phyloP scores from a whole-genome alignment of 2,888 invertebrate species.

The Drosophila borealis region DNA sequence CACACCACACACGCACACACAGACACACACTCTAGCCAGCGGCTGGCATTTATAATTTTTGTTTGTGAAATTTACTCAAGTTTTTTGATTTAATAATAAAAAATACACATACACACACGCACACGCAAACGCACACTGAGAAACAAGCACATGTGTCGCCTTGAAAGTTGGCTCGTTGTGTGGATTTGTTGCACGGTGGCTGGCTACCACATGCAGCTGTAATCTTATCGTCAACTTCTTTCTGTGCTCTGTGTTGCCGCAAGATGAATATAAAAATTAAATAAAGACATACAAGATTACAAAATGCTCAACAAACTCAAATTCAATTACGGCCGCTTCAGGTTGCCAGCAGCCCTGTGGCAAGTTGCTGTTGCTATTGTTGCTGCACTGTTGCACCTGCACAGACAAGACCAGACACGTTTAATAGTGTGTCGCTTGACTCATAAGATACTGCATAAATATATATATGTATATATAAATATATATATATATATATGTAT shows the following conservation, averaged over 20 bases:
- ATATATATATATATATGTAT: background rate
- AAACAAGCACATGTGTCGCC: slow-evolving; percentile 5
- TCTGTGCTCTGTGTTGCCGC: slow-evolving; percentile 7
- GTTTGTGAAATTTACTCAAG: slow-evolving; percentile 69
- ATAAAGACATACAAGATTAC: slow-evolving; percentile 66
- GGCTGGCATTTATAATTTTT: slow-evolving; percentile 48
- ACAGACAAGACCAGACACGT: slow-evolving; percentile 5
- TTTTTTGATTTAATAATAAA: slow-evolving; percentile 78
- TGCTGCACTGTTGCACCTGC: slow-evolving; percentile 26
- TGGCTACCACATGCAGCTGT: slow-evolving; percentile 61
- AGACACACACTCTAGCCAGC: slow-evolving; percentile 9
- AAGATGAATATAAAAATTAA: slow-evolving; percentile 61
- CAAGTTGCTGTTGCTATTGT: slow-evolving; percentile 22
- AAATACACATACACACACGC: slow-evolving; percentile 38
- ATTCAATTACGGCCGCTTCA: slow-evolving; percentile 50
- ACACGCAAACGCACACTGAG: slow-evolving; percentile 4
- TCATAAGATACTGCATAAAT: slow-evolving; percentile 13
- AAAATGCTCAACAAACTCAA: slow-evolving; percentile 53
- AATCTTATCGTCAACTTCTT: slow-evolving; percentile 44
- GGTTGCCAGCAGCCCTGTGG: slow-evolving; percentile 28
- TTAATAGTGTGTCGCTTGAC: slow-evolving; percentile 23
- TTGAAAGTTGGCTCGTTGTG: slow-evolving; percentile 15
- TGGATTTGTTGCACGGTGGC: background rate
- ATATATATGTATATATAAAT: background rate
- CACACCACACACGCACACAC: background rate